Percentiles rank a stretch among this genome's conserved stretches.
Conservation (phyloP, 2,113 vertebrate species). For the Phycodurus eques region DNA sequence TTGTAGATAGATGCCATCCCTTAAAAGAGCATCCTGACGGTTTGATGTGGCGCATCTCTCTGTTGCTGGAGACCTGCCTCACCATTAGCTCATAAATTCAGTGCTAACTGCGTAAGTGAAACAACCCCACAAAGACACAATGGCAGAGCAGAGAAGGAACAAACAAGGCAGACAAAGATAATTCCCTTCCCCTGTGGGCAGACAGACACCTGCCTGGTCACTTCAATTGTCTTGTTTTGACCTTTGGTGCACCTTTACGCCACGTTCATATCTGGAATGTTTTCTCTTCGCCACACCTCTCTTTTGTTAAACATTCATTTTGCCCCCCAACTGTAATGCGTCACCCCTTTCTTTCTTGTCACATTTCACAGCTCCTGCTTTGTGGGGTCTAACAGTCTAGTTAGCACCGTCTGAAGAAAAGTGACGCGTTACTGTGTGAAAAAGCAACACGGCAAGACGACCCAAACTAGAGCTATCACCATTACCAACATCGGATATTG, state of each 20-base stretch:
- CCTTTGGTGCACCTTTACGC: slow-evolving; percentile 55
- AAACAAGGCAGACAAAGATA: slow-evolving; percentile 18
- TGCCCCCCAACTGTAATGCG: not conserved
- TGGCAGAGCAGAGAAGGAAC: slow-evolving; percentile 9
- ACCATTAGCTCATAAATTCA: slow-evolving; percentile 28
- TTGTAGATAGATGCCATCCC: slow-evolving; percentile 8
- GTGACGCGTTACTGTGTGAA: not conserved
- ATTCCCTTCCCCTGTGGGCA: slow-evolving; percentile 25
- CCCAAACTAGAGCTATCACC: not conserved
- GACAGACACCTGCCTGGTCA: slow-evolving; percentile 36
- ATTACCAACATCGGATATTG: not conserved
- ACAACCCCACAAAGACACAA: slow-evolving; percentile 35
- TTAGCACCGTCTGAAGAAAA: slow-evolving; percentile 35
- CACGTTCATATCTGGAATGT: not conserved
- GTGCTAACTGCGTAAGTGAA: slow-evolving; percentile 30
- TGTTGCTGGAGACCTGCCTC: slow-evolving; percentile 35
- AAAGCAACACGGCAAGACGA: not conserved
- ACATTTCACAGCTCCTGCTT: slow-evolving; percentile 38
- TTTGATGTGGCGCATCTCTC: slow-evolving; percentile 40
- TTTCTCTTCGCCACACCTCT: not conserved
- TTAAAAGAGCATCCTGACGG: slow-evolving; percentile 20
- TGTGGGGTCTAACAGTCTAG: slow-evolving; percentile 32
- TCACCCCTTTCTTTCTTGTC: not conserved
- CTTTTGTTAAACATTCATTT: slow-evolving; percentile 12
- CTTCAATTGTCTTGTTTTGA: slow-evolving; percentile 41